Conservation (phyloP, 2,113 vertebrate species). For the Pseudorectes ferrugineus region DNA sequence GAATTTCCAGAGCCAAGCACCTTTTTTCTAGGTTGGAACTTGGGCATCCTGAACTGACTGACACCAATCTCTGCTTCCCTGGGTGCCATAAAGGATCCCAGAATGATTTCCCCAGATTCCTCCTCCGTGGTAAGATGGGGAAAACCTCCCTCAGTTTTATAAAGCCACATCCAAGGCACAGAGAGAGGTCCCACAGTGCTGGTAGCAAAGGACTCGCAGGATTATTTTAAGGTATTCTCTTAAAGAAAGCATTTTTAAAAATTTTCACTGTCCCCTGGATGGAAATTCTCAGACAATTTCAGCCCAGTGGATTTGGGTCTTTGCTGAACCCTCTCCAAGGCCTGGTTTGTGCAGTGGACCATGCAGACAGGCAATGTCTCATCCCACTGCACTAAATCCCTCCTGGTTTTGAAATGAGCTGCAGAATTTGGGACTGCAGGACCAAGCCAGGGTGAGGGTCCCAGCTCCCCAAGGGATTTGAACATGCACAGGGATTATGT, state of each 20-base stretch:
- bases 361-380: not conserved
- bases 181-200: not conserved
- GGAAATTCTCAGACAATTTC: not conserved
- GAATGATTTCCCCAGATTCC: not conserved
- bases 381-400: not conserved
- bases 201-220: not conserved
- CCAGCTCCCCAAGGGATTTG: not conserved
- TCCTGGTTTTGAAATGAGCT: not conserved
- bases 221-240: not conserved
- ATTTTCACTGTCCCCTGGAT: not conserved
- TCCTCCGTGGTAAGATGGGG: not conserved
- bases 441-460: not conserved
- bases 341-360: not conserved
- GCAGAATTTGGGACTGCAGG: not conserved
- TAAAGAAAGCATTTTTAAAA: not conserved
- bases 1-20: not conserved
- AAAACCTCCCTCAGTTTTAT: too few species aligned
- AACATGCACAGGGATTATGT: fast-evolving
- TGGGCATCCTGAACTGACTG: not conserved
- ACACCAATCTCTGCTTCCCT: not conserved
- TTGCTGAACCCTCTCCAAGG: not conserved
- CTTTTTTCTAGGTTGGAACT: not conserved
- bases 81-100: not conserved
- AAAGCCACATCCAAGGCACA: not conserved
- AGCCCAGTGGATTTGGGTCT: not conserved